Conservation (phyloP, 2,888 invertebrate genomes). For the Drosophila tripunctata region DNA sequence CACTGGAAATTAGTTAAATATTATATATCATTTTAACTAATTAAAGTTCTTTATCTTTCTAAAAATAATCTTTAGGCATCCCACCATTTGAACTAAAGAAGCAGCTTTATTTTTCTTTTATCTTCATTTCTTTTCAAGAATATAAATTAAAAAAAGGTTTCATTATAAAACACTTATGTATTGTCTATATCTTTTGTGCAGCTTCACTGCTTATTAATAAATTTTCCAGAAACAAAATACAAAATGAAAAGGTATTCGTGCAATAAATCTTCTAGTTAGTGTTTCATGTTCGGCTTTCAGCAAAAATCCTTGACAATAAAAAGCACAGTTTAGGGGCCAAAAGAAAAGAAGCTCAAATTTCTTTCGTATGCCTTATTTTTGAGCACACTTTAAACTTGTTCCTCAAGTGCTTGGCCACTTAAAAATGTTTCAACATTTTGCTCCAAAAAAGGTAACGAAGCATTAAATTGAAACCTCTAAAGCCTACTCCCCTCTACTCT, state of each 20-base stretch:
- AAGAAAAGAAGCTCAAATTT: slow-evolving; percentile 32
- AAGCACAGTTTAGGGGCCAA: slow-evolving; percentile 8
- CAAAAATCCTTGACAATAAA: slow-evolving; percentile 61
- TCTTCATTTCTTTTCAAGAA: background rate
- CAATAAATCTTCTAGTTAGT: slow-evolving; percentile 71
- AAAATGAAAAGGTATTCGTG: slow-evolving; percentile 37
- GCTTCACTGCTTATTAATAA: slow-evolving; percentile 36
- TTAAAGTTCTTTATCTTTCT: background rate
- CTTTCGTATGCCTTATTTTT: slow-evolving; percentile 30
- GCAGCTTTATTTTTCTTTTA: slow-evolving; percentile 25
- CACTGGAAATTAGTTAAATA: background rate
- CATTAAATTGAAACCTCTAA: slow-evolving; percentile 65
- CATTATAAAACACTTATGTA: background rate
- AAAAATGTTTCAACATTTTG: slow-evolving; percentile 60
- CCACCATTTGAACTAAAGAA: background rate
- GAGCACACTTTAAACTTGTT: slow-evolving; percentile 62
- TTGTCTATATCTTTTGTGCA: background rate
- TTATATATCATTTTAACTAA: background rate
- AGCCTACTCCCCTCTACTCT: background rate
- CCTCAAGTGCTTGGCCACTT: slow-evolving; percentile 55
- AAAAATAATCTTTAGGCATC: slow-evolving; percentile 7
- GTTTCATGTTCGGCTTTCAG: slow-evolving; percentile 53
- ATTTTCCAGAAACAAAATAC: background rate
- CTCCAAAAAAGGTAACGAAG: slow-evolving; percentile 72
- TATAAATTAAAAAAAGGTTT: slow-evolving; percentile 8